Evolutionary conservation across 2,113 vertebrate genomes (phyloP), one percentile per base, ranked within the genome.

Genomic region (Lophotis ruficrista): DNA sequence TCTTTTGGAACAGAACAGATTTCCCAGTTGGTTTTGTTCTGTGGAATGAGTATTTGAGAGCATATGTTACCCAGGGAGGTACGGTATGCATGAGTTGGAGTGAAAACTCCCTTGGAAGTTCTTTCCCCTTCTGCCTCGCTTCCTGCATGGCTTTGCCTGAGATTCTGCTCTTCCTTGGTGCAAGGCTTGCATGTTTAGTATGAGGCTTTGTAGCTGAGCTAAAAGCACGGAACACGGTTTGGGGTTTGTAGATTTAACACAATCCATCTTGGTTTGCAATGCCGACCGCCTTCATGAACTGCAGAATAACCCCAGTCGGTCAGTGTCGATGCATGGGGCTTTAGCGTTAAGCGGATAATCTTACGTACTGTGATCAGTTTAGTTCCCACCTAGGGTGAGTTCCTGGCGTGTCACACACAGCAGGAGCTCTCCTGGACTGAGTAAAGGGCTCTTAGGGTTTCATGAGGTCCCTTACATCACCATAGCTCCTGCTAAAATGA

Each of bases 181-280:
- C 25, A 24, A 31, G 45, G 30, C 37, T 31, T 38, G 76, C 14
- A 4, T 5, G 2, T 35, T 65, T 60, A 35, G 30, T 31, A 6
- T 10, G 24, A 62, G 77, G 14, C 54, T 89, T 75, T 76, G 62
- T 16, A n/a, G 81, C 19, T 80, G 72, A 62, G 12, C 24, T 37
- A 1, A 58, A 68, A 80, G 48, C 4, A 3, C 57, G 41, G 88
- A 71, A 31, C 10, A 31, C 14, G 16, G 28, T 45, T 86, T 60
- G 0, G 14, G 60, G 6, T 54, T 54, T 57, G 30, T 37, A 3
- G 19, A 27, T 78, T 60, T 65, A 37, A 1, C 9, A 0, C 9
- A 28, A 35, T 14, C 16, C 48, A 10, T 35, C 54, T 33, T 28
- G 30, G 20, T 62, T 68, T 60, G 50, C 22, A 14, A 6, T 53